phyloP scores from a whole-genome alignment of 2,113 vertebrate species.

The Crotalus helleri region DNA sequence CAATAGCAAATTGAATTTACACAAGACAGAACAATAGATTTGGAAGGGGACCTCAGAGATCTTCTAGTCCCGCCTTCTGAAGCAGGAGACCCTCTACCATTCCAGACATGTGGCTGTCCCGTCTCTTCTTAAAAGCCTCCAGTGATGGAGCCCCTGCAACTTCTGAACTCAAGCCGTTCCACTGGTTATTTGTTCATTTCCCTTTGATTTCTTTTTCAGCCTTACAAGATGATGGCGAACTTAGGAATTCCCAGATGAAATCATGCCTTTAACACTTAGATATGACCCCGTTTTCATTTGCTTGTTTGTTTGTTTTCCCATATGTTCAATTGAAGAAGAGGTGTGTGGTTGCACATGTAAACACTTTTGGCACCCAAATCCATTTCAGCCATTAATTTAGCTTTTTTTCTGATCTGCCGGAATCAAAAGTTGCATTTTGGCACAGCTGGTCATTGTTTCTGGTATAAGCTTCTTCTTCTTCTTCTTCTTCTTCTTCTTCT shows the following conservation, averaged over 20 bases:
- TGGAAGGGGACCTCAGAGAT: background rate
- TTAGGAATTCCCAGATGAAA: background rate
- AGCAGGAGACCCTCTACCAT: background rate
- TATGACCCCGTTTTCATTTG: background rate
- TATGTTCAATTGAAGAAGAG: background rate
- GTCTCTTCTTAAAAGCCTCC: background rate
- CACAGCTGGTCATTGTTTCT: background rate
- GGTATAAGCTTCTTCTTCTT: constrained; percentile 21
- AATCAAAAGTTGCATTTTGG: constrained; percentile 17
- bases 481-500: too few species aligned
- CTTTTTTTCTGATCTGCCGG: background rate
- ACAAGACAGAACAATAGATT: too few species aligned
- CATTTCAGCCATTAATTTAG: background rate
- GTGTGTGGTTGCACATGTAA: background rate
- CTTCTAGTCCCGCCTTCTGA: background rate
- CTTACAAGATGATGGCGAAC: too few species aligned
- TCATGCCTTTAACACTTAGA: too few species aligned
- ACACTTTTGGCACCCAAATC: background rate
- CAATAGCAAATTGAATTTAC: background rate
- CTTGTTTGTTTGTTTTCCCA: background rate
- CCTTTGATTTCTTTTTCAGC: background rate
- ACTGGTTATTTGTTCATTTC: background rate
- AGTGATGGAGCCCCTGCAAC: background rate
- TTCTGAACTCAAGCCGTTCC: background rate
- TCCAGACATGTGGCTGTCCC: background rate